Evolutionary conservation across 2,797 vertebrate species (phyloP), one percentile per base, ranked within the genome.

Genomic region (Enteromius mattozi): DNA sequence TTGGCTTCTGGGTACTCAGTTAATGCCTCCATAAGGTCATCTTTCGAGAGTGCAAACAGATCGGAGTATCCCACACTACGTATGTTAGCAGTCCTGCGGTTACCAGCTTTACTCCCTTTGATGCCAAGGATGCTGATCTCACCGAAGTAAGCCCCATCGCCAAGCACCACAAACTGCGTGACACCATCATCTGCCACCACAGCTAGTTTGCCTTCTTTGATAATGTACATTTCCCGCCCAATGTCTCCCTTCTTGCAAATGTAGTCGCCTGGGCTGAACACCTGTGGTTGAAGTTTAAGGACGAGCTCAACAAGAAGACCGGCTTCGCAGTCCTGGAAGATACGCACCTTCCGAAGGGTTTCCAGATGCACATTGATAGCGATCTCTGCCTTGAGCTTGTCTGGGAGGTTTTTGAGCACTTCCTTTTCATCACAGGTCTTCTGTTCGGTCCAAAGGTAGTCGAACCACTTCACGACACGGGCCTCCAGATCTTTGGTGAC

Each of bases 41-140:
- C 97, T 90, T 99, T 99, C 70, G 98, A 99, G 68, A 99, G 94
- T 56, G 98, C 98, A 65, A 99, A 99, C 35, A 99, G 93, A 89
- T 99, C 98, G 0, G 98, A 99, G 89, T 99, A 99, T 42, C 98
- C 98, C 0, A 99, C 97, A 21, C 98, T 99, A 21, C 96, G 93
- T 85, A 99, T 99, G 90, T 98, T 99, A 82, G 98, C 98, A 0
- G 98, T 99, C 90, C 98, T 95, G 65, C 98, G 93, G 89, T 99
- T 99, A 79, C 98, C 98, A 0, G 98, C 96, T 91, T 99, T 99
- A 85, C 98, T 99, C 3, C 98, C 98, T 88, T 97, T 99, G 88
- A 99, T 99, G 40, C 98, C 98, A 2, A 99, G 92, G 88, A 99
- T 98, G 88, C 98, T 99, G 90, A 99, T 99, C 91, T 99, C 98